phyloP scores from a whole-genome alignment of 2,797 vertebrate genomes.

The Allenopithecus nigroviridis region DNA sequence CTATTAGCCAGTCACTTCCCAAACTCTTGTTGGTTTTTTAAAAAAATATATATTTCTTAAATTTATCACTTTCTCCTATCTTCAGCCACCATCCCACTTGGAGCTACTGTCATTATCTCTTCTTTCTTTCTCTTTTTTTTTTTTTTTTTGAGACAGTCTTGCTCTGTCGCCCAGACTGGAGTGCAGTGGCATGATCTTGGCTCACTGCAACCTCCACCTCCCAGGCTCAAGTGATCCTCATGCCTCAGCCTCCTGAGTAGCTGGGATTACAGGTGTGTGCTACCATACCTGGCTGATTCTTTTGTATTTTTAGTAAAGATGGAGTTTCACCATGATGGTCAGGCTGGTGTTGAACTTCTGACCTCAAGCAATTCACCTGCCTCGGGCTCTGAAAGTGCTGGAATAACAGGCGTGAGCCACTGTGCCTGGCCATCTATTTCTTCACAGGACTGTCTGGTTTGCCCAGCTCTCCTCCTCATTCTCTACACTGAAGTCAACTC shows the following conservation, averaged over 20 bases:
- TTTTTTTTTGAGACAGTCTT: background rate
- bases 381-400: too few relatives aligned
- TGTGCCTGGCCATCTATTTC: background rate
- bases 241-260: background rate
- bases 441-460: background rate
- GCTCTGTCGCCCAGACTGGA: background rate
- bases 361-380: too few relatives aligned
- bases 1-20: background rate
- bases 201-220: background rate
- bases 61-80: background rate
- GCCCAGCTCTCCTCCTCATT: background rate
- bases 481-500: background rate
- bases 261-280: background rate
- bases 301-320: too few relatives aligned
- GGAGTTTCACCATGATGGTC: too few relatives aligned
- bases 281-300: background rate
- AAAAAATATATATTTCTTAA: background rate
- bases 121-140: background rate
- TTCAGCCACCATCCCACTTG: background rate
- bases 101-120: background rate
- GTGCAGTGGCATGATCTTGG: background rate
- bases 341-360: too few relatives aligned
- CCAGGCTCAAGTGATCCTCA: background rate
- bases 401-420: background rate
- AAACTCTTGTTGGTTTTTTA: background rate